Evolutionary conservation across 2,113 vertebrate species (phyloP).

Genomic region (Engraulis encrasicolus): DNA sequence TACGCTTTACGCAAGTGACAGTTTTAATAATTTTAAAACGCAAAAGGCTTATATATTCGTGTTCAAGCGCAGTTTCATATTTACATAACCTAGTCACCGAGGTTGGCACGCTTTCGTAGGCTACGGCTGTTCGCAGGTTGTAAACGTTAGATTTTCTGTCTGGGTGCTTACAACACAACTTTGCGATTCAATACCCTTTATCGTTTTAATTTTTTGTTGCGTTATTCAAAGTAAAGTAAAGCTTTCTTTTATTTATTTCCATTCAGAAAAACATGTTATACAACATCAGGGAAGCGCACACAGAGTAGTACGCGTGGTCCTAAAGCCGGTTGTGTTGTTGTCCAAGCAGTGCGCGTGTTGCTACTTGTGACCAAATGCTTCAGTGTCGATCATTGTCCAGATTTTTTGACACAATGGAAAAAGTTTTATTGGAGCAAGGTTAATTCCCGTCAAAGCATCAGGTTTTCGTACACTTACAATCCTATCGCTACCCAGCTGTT

Average conservation of each 20-base stretch:
- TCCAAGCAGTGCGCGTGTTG: conserved; percentile 24
- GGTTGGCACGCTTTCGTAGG: neutral
- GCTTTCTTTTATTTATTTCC: conserved; percentile 27
- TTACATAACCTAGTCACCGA: conserved; percentile 69
- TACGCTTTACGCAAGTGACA: neutral
- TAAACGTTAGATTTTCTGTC: neutral
- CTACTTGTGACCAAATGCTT: conserved; percentile 65
- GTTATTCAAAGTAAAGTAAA: neutral
- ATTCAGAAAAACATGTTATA: conserved; percentile 77
- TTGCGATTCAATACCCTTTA: neutral
- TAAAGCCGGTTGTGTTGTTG: conserved; percentile 55
- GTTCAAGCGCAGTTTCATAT: conserved; percentile 35
- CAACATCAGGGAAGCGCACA: conserved; percentile 59
- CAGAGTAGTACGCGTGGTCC: conserved; percentile 53
- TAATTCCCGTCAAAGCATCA: conserved; percentile 52
- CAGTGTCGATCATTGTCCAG: conserved; percentile 38
- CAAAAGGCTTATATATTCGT: neutral
- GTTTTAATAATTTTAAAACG: neutral
- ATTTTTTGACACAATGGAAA: conserved; percentile 73
- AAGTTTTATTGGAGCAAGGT: conserved; percentile 75
- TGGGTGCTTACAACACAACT: neutral
- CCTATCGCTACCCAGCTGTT: neutral
- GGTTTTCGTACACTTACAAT: conserved; percentile 5
- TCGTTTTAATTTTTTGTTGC: neutral
- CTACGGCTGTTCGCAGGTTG: neutral